Evolutionary conservation across 2,797 vertebrate genomes (phyloP), one percentile per base, ranked within the genome.

Genomic region (Pogonophryne albipinna): DNA sequence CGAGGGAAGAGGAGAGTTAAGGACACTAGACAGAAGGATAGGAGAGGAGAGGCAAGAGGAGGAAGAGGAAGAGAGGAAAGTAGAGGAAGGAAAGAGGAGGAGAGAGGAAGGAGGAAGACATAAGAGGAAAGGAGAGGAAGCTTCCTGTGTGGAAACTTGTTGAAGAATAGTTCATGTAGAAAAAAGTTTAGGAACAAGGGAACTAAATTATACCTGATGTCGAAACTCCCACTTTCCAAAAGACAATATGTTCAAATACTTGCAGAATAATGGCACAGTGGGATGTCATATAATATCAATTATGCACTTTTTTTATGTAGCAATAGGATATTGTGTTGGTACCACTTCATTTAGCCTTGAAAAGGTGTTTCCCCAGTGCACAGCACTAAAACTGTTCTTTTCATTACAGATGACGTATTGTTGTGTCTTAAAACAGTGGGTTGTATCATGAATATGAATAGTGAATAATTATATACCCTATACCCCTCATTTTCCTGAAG

Each of bases 181-280:
- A 3, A 63, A 19, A 52, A 44, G 19, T 56, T 50, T 41, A 50
- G 19, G 45, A 71, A 61, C 10, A 61, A 52, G 38, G 46, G 41
- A 62, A 42, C 27, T 2, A 20, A 44, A 3, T 34, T 41, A 34
- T 31, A 66, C 20, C 51, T 45, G 15, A 52, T 66, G 34, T 1
- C 27, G 0, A 61, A 31, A 51, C 55, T 56, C 42, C 47, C 53
- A 38, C 31, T 44, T 27, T 57, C 44, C 31, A 20, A 49, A 19
- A 58, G 23, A 55, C 1, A 67, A 27, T 13, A 44, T 44, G 17
- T 17, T 1, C 11, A 46, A 46, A 46, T 0, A 61, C 10, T 10
- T 16, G 7, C 59, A 17, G 13, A 41, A 38, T 20, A 59, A 23
- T 34, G 44, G 23, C 17, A 38, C 66, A 57, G 6, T 68, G 10